These are phyloP conservation scores for Dolichomitus sp. DNA, from an alignment of 2,888 invertebrate genomes.

Conservation along the genomic window DNA sequence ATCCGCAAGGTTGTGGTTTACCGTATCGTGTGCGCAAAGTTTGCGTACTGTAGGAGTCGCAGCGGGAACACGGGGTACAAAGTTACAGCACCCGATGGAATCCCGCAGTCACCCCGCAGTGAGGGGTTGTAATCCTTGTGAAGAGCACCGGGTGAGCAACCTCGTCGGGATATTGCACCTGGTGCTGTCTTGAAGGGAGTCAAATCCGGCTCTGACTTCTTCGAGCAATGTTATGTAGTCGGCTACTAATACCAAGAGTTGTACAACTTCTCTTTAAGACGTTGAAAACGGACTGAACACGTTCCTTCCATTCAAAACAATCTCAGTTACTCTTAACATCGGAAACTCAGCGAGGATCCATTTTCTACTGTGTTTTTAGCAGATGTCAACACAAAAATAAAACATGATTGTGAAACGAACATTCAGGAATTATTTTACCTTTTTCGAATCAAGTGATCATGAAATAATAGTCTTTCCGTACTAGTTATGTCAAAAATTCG, in stretches of 20 bases:
- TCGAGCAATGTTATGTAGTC: conserved; percentile 43
- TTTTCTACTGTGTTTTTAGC: background rate
- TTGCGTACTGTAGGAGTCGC: conserved; percentile 59
- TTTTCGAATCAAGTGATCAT: background rate
- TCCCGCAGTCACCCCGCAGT: conserved; percentile 35
- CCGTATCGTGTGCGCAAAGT: conserved; percentile 57
- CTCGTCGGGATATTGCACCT: conserved; percentile 66
- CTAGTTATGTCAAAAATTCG: too few species aligned
- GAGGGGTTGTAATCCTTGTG: conserved; percentile 65
- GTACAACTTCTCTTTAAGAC: conserved; percentile 15
- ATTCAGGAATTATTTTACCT: background rate
- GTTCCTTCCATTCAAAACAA: conserved; percentile 10
- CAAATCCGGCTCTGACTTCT: conserved; percentile 68
- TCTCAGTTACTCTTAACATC: background rate
- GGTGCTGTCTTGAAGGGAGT: conserved; percentile 68
- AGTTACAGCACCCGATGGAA: conserved; percentile 50
- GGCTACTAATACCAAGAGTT: background rate
- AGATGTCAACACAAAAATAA: background rate
- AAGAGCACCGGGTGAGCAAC: conserved; percentile 53
- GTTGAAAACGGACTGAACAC: conserved; percentile 44
- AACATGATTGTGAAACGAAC: background rate
- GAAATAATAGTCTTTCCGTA: too few species aligned
- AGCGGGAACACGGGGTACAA: conserved; percentile 55
- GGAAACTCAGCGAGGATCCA: background rate
- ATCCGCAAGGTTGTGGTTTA: conserved; percentile 66